These are phyloP conservation scores for Gracilinanus agilis DNA, from an alignment of 2,113 vertebrate species.

Conservation along the genomic window DNA sequence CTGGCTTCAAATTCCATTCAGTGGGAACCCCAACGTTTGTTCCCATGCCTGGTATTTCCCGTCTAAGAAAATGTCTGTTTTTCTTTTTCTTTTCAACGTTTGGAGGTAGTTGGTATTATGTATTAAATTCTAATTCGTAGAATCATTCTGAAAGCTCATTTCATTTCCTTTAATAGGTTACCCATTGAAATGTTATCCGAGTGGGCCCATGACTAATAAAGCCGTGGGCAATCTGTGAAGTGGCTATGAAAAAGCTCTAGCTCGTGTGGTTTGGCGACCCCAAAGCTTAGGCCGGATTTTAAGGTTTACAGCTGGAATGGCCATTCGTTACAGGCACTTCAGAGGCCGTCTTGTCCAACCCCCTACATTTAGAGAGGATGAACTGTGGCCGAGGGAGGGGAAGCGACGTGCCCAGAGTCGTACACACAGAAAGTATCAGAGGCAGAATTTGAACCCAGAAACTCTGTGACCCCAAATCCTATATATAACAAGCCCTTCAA, in stretches of 20 bases:
- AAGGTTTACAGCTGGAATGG: background rate
- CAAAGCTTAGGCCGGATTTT: background rate
- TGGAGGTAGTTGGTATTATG: conserved; percentile 75
- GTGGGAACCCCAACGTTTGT: conserved; percentile 68
- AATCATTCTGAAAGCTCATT: conserved; percentile 81
- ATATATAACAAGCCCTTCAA: background rate
- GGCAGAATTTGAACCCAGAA: background rate
- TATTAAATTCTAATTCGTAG: conserved; percentile 83
- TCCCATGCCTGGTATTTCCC: conserved; percentile 81
- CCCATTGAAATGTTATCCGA: conserved; percentile 69
- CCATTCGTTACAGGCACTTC: too few species aligned
- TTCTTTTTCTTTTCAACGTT: conserved; percentile 60
- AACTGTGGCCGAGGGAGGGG: background rate
- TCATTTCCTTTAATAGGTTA: conserved; percentile 73
- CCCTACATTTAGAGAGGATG: background rate
- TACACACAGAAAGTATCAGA: background rate
- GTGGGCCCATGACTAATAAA: conserved; percentile 69
- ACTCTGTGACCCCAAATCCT: background rate
- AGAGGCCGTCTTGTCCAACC: background rate
- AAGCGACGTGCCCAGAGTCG: background rate
- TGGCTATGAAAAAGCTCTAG: conserved; percentile 55
- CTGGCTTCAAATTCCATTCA: conserved; percentile 77
- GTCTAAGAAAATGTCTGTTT: conserved; percentile 51
- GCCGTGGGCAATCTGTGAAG: conserved; percentile 24
- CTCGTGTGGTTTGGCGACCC: background rate